A percentile compares a stretch with the other conserved stretches of the same genome.
Evolutionary conservation across 1,140 invertebrate species (phyloP).

Genomic region (Achroia grisella): DNA sequence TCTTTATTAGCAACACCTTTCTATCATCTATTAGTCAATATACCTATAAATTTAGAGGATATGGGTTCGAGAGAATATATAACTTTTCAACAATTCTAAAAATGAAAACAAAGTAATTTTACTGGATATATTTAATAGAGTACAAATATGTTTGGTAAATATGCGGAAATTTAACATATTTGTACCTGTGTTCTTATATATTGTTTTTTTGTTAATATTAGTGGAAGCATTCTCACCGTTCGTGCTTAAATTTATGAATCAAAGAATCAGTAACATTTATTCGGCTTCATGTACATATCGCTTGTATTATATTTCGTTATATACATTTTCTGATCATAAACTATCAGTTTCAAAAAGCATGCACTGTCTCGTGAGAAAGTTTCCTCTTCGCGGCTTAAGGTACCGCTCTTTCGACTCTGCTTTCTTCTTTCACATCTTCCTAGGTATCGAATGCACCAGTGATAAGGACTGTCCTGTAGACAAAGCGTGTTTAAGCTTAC

Average conservation of each 20-base stretch:
- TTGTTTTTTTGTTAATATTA: slow-evolving; percentile 37
- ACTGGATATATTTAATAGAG: neutral
- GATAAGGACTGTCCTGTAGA: slow-evolving; percentile 93
- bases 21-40: neutral
- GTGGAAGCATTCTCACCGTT: slow-evolving; percentile 74
- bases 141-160: slow-evolving; percentile 39
- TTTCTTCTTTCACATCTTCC: slow-evolving; percentile 81
- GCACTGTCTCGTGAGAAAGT: slow-evolving; percentile 83
- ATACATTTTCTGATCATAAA: slow-evolving; percentile 70
- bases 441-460: slow-evolving; percentile 92
- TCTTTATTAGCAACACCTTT: neutral
- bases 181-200: slow-evolving; percentile 29
- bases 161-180: slow-evolving; percentile 25
- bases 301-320: slow-evolving; percentile 73
- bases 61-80: neutral
- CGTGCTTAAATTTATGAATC: slow-evolving; percentile 55
- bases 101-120: too few relatives aligned
- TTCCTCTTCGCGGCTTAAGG: slow-evolving; percentile 78
- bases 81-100: too few relatives aligned
- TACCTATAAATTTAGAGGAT: neutral
- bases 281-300: slow-evolving; percentile 73
- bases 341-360: slow-evolving; percentile 78
- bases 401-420: slow-evolving; percentile 82
- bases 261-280: slow-evolving; percentile 68
- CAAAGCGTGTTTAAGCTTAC: slow-evolving; percentile 90